A percentile compares a stretch with the other conserved stretches of the same genome.
Evolutionary conservation across 1,140 invertebrate species (phyloP).

Genomic region (Drosophila carrolli): DNA sequence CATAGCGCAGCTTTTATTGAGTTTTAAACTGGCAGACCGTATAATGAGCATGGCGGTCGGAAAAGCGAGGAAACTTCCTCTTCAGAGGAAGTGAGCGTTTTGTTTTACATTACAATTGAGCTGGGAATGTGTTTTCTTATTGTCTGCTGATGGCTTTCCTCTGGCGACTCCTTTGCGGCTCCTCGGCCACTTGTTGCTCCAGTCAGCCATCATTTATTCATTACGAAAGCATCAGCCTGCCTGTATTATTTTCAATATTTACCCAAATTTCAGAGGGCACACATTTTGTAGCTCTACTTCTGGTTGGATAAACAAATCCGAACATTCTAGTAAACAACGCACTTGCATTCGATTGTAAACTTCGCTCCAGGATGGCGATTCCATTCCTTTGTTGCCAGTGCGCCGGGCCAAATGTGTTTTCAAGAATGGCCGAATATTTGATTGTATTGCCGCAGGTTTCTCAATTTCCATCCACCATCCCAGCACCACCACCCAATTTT

Average conservation of each 20-base stretch:
- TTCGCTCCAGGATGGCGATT: constrained; percentile 1
- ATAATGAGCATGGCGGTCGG: constrained; percentile 35
- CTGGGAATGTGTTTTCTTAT: constrained; percentile 33
- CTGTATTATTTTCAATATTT: constrained; percentile 17
- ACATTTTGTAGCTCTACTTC: neutral
- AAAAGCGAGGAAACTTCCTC: constrained; percentile 4
- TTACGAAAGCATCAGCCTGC: neutral
- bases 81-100: constrained; percentile 30
- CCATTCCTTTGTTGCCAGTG: constrained; percentile 11
- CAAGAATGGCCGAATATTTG: constrained; percentile 26
- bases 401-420: constrained; percentile 24
- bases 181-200: constrained; percentile 37
- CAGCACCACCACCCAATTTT: neutral
- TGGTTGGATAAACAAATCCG: constrained; percentile 28
- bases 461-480: neutral
- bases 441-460: constrained; percentile 22
- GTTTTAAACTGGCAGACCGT: constrained; percentile 65
- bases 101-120: constrained; percentile 64
- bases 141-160: constrained; percentile 15
- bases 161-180: constrained; percentile 22
- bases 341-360: constrained; percentile 37
- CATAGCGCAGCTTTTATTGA: constrained; percentile 77
- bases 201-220: constrained; percentile 1
- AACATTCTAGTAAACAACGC: constrained; percentile 23
- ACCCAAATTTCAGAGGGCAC: constrained; percentile 9